A percentile compares a stretch with the other conserved stretches of the same genome.
phyloP scores from a whole-genome alignment of 2,888 invertebrate species.

The Ecliptopera silaceata region DNA sequence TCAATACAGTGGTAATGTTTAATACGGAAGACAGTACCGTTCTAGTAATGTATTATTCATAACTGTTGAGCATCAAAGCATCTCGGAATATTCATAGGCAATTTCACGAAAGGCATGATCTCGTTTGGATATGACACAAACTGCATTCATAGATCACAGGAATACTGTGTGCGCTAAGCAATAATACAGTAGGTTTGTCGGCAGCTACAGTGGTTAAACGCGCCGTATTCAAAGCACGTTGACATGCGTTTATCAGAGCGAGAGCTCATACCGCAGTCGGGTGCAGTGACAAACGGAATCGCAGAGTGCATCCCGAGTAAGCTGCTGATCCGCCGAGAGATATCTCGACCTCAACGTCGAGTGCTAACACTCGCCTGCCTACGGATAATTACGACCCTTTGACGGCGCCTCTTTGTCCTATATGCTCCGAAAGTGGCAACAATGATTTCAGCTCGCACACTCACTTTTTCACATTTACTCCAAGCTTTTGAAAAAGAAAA shows the following conservation, averaged over 20 bases:
- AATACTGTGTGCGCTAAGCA: slow-evolving; percentile 22
- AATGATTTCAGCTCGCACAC: slow-evolving; percentile 51
- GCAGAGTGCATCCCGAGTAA: slow-evolving; percentile 79
- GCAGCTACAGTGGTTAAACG: slow-evolving; percentile 61
- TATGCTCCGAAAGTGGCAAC: slow-evolving; percentile 58
- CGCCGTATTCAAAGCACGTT: slow-evolving; percentile 72
- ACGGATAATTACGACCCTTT: slow-evolving; percentile 78
- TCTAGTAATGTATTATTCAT: slow-evolving; percentile 21
- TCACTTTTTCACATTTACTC: slow-evolving; percentile 37
- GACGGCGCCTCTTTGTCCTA: slow-evolving; percentile 67
- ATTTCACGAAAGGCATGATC: slow-evolving; percentile 24
- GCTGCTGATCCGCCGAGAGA: slow-evolving; percentile 79
- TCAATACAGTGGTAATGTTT: slow-evolving; percentile 1
- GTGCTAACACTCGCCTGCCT: slow-evolving; percentile 75
- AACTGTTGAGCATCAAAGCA: slow-evolving; percentile 18
- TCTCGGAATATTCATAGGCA: slow-evolving; percentile 30
- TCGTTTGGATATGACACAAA: slow-evolving; percentile 29
- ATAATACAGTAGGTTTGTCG: slow-evolving; percentile 40
- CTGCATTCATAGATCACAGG: slow-evolving; percentile 33
- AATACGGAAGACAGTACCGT: neutral
- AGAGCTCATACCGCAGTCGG: slow-evolving; percentile 71
- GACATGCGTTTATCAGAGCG: slow-evolving; percentile 79
- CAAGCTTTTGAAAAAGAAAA: slow-evolving; percentile 3
- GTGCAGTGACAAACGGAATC: slow-evolving; percentile 80
- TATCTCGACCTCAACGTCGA: slow-evolving; percentile 77